phyloP scores from a whole-genome alignment of 2,113 vertebrate genomes.

The Blennius ocellaris region DNA sequence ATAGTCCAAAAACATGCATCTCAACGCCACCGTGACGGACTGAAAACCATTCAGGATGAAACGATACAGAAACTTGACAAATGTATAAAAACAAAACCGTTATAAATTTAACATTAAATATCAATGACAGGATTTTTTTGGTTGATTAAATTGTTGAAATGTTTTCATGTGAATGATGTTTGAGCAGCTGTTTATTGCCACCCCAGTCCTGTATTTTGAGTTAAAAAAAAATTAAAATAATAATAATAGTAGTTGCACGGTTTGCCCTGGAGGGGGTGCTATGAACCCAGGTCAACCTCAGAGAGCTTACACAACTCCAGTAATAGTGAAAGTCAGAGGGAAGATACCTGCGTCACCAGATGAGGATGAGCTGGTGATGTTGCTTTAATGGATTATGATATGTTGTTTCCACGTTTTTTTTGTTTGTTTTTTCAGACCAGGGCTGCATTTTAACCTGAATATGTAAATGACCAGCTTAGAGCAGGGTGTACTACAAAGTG shows the following conservation, averaged over 20 bases:
- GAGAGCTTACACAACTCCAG: slow-evolving; percentile 9
- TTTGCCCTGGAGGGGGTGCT: slow-evolving; percentile 52
- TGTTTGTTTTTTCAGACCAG: slow-evolving; percentile 35
- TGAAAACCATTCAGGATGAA: too few species aligned
- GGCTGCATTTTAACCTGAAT: slow-evolving; percentile 13
- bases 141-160: too few species aligned
- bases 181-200: too few species aligned
- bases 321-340: slow-evolving; percentile 51
- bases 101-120: too few species aligned
- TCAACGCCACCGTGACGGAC: too few species aligned
- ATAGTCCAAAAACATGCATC: too few species aligned
- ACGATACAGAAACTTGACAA: too few species aligned
- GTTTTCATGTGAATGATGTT: too few species aligned
- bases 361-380: slow-evolving; percentile 33
- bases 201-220: background rate
- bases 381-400: slow-evolving; percentile 39
- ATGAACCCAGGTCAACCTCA: slow-evolving; percentile 12
- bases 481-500: too few species aligned
- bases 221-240: background rate
- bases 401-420: slow-evolving; percentile 16
- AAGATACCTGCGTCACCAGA: slow-evolving; percentile 35
- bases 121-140: too few species aligned
- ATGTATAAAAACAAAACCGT: too few species aligned
- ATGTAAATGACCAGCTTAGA: background rate
- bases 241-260: background rate